These are phyloP conservation scores for Vireo altiloquus DNA, from an alignment of 2,113 vertebrate genomes.

Conservation along the genomic window DNA sequence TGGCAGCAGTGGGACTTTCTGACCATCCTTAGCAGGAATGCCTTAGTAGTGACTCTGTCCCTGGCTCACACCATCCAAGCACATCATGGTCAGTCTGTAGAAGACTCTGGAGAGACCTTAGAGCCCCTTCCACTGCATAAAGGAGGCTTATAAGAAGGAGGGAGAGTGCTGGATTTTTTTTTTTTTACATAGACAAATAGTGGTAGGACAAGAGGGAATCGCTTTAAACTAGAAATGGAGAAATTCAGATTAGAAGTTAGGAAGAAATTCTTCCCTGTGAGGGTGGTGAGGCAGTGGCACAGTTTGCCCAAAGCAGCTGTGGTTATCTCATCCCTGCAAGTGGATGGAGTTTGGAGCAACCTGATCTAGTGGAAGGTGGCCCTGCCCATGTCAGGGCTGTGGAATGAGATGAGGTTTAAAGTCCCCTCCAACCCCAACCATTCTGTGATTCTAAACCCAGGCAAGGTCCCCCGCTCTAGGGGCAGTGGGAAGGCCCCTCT, in stretches of 20 bases:
- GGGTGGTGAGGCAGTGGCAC: not conserved
- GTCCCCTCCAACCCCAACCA: not conserved
- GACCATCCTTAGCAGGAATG: not conserved
- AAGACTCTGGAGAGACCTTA: not conserved
- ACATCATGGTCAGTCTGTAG: not conserved
- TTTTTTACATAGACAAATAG: rapidly evolving
- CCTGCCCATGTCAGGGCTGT: not conserved
- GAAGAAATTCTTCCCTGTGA: not conserved
- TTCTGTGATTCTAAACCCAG: not conserved
- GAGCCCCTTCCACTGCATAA: not conserved
- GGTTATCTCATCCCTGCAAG: not conserved
- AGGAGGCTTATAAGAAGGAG: not conserved
- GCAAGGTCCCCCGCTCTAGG: not conserved
- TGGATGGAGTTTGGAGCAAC: not conserved
- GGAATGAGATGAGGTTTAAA: not conserved
- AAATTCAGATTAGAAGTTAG: not conserved
- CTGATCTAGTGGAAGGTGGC: not conserved
- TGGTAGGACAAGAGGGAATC: not conserved
- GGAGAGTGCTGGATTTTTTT: too few species aligned
- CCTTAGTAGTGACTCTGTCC: not conserved
- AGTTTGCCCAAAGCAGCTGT: not conserved
- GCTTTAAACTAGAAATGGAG: not conserved
- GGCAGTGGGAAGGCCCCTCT: too few species aligned
- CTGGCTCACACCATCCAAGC: not conserved
- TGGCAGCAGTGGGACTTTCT: not conserved